Evolutionary conservation across 2,888 invertebrate genomes (phyloP).

Genomic region (Aspidiotus rigidus): DNA sequence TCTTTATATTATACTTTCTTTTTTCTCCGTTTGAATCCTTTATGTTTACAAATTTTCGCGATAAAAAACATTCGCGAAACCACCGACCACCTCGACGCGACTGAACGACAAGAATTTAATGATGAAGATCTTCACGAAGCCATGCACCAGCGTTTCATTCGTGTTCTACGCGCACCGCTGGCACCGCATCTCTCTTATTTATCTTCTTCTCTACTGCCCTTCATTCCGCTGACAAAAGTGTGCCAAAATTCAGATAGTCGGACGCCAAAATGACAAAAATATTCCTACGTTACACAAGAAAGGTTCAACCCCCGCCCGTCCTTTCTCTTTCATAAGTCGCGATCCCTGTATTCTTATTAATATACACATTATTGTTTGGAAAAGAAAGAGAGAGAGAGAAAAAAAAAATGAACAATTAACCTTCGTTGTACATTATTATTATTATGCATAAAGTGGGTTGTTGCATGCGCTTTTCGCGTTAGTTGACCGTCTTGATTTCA

Average conservation of each 20-base stretch:
- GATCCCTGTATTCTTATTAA: background rate
- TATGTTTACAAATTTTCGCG: background rate
- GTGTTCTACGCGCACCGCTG: background rate
- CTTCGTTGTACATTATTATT: too few relatives aligned
- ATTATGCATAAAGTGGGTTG: too few relatives aligned
- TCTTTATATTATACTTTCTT: slow-evolving; percentile 11
- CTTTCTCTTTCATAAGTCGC: background rate
- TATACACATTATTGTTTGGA: too few relatives aligned
- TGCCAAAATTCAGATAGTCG: slow-evolving; percentile 27
- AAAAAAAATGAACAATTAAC: too few relatives aligned
- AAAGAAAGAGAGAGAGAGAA: too few relatives aligned
- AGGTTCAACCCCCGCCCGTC: background rate
- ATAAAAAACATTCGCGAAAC: slow-evolving; percentile 23
- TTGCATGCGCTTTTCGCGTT: too few relatives aligned
- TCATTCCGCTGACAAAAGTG: slow-evolving; percentile 3
- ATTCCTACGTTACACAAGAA: slow-evolving; percentile 22
- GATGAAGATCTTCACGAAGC: background rate
- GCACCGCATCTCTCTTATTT: slow-evolving; percentile 7
- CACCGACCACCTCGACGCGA: slow-evolving; percentile 6
- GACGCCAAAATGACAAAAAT: slow-evolving; percentile 31
- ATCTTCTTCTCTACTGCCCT: slow-evolving; percentile 3
- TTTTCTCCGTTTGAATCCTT: background rate
- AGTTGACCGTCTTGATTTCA: too few relatives aligned
- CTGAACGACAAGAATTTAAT: slow-evolving; percentile 5
- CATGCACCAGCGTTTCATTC: too few relatives aligned